Evolutionary conservation across 2,888 invertebrate genomes (phyloP).

Genomic region (Parascotia fuliginaria): DNA sequence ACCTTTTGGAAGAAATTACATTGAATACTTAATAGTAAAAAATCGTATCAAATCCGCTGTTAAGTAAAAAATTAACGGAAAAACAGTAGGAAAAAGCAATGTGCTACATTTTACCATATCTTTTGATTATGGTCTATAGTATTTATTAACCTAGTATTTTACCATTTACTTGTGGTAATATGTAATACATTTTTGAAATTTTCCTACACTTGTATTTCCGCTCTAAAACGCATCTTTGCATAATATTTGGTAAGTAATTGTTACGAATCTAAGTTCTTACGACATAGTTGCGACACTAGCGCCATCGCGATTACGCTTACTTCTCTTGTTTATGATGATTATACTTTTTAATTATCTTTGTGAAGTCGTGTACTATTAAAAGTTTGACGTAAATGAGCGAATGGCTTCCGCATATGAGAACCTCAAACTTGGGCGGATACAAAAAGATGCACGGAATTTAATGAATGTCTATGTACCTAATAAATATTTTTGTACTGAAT

Average conservation of each 20-base stretch:
- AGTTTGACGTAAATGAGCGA: constrained; percentile 25
- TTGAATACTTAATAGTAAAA: too few relatives aligned
- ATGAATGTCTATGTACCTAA: too few relatives aligned
- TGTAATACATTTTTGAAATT: constrained; percentile 26
- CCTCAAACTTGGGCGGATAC: not conserved
- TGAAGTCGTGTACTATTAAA: constrained; percentile 32
- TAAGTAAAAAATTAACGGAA: too few relatives aligned
- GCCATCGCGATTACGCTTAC: constrained; percentile 18
- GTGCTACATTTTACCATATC: too few relatives aligned
- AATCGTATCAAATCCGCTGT: too few relatives aligned
- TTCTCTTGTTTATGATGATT: constrained; percentile 19
- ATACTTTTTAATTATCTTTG: constrained; percentile 24
- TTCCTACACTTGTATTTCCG: constrained; percentile 38
- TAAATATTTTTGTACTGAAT: too few relatives aligned
- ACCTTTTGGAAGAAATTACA: too few relatives aligned
- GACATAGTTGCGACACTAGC: constrained; percentile 31
- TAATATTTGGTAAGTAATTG: constrained; percentile 31
- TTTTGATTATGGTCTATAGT: not conserved
- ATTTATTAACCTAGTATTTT: constrained; percentile 2
- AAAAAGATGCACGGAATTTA: not conserved
- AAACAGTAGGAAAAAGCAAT: too few relatives aligned
- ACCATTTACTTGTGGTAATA: constrained; percentile 6
- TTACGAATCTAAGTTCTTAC: constrained; percentile 31
- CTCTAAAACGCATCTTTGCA: constrained; percentile 41
- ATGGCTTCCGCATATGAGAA: constrained; percentile 27